Conservation (phyloP, 2,797 vertebrate genomes). For the Odontamblyopus lacepedii region DNA sequence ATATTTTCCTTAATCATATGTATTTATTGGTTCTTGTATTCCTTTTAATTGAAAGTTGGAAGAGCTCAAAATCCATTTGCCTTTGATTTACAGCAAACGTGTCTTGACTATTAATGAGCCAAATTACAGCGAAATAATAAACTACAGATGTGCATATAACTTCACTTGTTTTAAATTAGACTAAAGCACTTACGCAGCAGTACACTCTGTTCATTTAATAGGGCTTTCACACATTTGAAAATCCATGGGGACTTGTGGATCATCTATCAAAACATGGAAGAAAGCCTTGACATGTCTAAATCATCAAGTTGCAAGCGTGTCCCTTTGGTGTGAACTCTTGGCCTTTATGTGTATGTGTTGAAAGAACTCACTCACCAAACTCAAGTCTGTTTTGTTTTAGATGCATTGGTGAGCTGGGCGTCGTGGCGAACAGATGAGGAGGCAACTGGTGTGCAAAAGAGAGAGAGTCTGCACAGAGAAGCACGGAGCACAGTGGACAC, state of each 20-base stretch:
- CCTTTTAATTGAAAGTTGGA: slow-evolving; percentile 20
- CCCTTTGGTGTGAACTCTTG: background rate
- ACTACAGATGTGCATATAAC: slow-evolving; percentile 40
- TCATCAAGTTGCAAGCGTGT: background rate
- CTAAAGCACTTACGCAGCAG: background rate
- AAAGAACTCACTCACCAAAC: slow-evolving; percentile 12
- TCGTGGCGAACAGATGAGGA: slow-evolving; percentile 42
- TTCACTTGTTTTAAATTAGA: slow-evolving; percentile 5
- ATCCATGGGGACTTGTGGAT: background rate
- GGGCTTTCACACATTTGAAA: slow-evolving; percentile 18
- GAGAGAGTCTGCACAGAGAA: slow-evolving; percentile 68
- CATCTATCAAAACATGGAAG: background rate
- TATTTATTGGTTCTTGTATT: slow-evolving; percentile 12
- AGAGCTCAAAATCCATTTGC: slow-evolving; percentile 7
- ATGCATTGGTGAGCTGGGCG: slow-evolving; percentile 39
- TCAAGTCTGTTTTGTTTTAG: slow-evolving; percentile 52
- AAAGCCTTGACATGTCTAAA: slow-evolving; percentile 1
- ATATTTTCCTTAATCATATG: slow-evolving; percentile 9
- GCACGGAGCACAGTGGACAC: slow-evolving; percentile 78
- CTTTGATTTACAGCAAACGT: slow-evolving; percentile 22
- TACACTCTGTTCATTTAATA: background rate
- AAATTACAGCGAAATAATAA: slow-evolving; percentile 33
- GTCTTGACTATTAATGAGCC: slow-evolving; percentile 33
- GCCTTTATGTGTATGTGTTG: slow-evolving; percentile 10
- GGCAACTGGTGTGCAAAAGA: slow-evolving; percentile 42